Evolutionary conservation across 2,888 invertebrate genomes (phyloP).

Genomic region (Physocephala rufipes): DNA sequence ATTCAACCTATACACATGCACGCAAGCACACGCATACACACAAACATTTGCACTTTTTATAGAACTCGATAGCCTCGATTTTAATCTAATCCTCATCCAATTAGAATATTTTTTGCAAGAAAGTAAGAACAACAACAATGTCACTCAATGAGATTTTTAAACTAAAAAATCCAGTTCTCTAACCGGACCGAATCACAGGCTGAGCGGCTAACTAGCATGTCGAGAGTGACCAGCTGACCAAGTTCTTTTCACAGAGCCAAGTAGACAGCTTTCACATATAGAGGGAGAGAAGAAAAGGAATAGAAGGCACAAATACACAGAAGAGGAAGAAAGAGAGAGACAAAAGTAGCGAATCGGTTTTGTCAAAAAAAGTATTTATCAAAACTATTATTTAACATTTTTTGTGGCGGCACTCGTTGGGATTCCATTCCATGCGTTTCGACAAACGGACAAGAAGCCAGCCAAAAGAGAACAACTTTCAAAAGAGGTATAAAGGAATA

Average conservation of each 20-base stretch:
- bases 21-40: not conserved
- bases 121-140: conserved; percentile 15
- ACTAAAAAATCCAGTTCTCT: conserved; percentile 17
- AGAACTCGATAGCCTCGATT: conserved; percentile 12
- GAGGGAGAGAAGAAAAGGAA: no score
- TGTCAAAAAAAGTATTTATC: not conserved
- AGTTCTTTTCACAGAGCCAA: conserved; percentile 13
- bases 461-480: no score
- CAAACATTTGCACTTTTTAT: no score
- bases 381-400: not conserved
- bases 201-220: no score
- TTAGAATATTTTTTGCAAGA: conserved; percentile 18
- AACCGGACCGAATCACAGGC: not conserved
- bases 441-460: no score
- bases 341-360: not conserved
- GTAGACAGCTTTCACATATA: no score
- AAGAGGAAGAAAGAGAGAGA: no score
- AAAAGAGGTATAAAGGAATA: no score
- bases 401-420: not conserved
- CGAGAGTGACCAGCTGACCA: conserved; percentile 8
- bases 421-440: no score
- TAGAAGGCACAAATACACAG: no score
- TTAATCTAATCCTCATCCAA: conserved; percentile 13
- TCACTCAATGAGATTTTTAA: conserved; percentile 5
- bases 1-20: no score